These are phyloP conservation scores for Catharus bicknelli DNA, from an alignment of 2,113 vertebrate genomes.

Conservation along the genomic window DNA sequence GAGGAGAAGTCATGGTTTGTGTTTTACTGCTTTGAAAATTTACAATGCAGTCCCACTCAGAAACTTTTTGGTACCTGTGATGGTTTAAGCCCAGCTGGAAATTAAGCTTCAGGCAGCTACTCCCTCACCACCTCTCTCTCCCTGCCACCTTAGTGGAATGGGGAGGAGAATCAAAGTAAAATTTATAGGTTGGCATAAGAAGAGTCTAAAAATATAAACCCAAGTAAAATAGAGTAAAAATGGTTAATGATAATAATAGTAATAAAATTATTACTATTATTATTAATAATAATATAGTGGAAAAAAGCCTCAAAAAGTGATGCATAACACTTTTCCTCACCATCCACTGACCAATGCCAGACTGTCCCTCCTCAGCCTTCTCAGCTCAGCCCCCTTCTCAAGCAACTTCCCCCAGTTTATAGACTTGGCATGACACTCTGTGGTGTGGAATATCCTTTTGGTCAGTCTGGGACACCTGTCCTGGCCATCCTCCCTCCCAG, in stretches of 20 bases:
- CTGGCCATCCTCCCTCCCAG: no score
- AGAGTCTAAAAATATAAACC: neutral
- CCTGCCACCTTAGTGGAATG: neutral
- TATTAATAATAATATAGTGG: neutral
- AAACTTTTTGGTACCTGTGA: neutral
- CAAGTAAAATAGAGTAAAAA: neutral
- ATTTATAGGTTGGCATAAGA: neutral
- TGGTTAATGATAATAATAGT: neutral
- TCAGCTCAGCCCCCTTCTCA: neutral
- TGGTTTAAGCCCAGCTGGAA: neutral
- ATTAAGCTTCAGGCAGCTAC: neutral
- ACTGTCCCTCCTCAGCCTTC: neutral
- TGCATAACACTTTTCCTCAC: neutral
- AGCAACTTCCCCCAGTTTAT: neutral
- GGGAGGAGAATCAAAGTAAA: neutral
- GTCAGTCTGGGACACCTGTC: neutral
- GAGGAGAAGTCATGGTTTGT: neutral
- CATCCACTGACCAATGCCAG: neutral
- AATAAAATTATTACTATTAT: no score
- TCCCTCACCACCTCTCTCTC: neutral
- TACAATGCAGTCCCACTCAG: neutral
- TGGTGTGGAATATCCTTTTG: neutral
- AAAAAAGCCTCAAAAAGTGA: neutral
- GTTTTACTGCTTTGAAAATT: neutral
- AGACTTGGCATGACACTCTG: rapidly evolving